Evolutionary conservation across 2,888 invertebrate species (phyloP).

Genomic region (Meta bourneti): DNA sequence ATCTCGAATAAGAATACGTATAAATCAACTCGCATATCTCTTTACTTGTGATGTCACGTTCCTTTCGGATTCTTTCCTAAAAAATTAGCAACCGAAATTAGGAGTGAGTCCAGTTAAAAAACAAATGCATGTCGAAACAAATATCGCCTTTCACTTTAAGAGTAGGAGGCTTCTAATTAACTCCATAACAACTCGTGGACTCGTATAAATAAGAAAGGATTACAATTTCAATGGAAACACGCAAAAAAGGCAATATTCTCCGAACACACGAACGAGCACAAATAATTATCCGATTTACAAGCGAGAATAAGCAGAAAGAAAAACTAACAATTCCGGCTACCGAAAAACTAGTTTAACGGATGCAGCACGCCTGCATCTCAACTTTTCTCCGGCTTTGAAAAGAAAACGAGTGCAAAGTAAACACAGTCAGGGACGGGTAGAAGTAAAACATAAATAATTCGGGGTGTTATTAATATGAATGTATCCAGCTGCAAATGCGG

Average conservation of each 20-base stretch:
- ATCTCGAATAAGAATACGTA: too few species aligned
- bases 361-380: too few species aligned
- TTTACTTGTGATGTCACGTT: too few species aligned
- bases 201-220: neutral
- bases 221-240: constrained; percentile 3
- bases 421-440: neutral
- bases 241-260: constrained; percentile 11
- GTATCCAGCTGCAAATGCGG: constrained; percentile 22
- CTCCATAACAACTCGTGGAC: neutral
- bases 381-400: neutral
- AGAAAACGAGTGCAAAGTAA: constrained; percentile 11
- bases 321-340: neutral
- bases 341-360: too few species aligned
- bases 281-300: constrained; percentile 29
- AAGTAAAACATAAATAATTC: constrained; percentile 39
- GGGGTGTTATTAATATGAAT: constrained; percentile 43
- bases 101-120: too few species aligned
- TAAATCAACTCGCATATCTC: too few species aligned
- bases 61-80: too few species aligned
- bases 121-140: too few species aligned
- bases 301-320: neutral
- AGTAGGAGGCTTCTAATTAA: neutral
- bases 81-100: too few species aligned
- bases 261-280: neutral
- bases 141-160: too few species aligned